A percentile compares a stretch with the other conserved stretches of the same genome.
Conservation (phyloP, 2,888 invertebrate genomes). For the Acutogordius australiensis region DNA sequence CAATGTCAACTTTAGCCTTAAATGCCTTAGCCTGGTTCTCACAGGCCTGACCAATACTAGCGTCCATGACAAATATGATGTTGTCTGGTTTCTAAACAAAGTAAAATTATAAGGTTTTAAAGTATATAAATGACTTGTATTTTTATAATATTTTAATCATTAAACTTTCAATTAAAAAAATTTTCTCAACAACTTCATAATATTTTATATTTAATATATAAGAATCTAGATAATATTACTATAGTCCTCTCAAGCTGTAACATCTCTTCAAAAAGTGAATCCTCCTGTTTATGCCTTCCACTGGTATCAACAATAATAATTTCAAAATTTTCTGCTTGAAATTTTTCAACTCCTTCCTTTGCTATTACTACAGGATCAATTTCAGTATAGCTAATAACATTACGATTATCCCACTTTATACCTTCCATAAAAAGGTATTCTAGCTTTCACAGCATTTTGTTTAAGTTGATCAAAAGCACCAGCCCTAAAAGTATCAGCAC, state of each 20-base stretch:
- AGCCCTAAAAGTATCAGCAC: constrained; percentile 95
- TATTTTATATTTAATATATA: no score
- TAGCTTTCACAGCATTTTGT: constrained; percentile 89
- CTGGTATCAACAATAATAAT: constrained; percentile 97
- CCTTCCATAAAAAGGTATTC: no score
- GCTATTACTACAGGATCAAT: constrained; percentile 97
- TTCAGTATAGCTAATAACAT: constrained; percentile 95
- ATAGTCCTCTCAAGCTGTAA: constrained; percentile 89
- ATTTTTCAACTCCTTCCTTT: constrained; percentile 92
- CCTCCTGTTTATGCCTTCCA: constrained; percentile 94
- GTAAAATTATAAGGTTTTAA: no score
- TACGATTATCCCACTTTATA: no score
- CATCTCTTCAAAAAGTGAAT: constrained; percentile 97
- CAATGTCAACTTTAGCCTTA: constrained; percentile 92
- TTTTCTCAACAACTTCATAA: no score
- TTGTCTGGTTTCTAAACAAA: constrained; percentile 63
- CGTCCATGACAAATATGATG: constrained; percentile 98
- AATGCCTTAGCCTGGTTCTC: constrained; percentile 69
- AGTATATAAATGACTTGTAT: no score
- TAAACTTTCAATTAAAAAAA: no score
- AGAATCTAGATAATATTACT: no score
- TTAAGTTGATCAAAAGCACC: constrained; percentile 98
- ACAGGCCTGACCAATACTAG: constrained; percentile 93
- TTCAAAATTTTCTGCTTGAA: constrained; percentile 89
- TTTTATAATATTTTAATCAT: no score